A percentile compares a stretch with the other conserved stretches of the same genome.
Conservation (phyloP, 2,797 vertebrate species). For the Trichosurus vulpecula region DNA sequence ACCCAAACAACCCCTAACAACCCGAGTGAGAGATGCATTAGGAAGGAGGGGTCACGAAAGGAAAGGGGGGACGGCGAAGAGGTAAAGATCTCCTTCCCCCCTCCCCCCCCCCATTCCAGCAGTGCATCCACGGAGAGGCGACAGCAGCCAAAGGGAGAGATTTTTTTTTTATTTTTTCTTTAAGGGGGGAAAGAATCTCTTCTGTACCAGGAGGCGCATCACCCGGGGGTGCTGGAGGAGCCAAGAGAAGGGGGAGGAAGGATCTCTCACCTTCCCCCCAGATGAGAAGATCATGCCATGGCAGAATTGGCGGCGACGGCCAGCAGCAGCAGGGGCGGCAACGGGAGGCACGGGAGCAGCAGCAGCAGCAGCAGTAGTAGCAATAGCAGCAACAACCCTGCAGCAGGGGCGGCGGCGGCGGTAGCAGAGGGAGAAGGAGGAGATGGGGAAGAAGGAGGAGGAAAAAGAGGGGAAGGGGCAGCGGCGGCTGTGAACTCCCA, state of each 20-base stretch:
- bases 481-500: slow-evolving; percentile 69
- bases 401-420: slow-evolving; percentile 29
- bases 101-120: slow-evolving; percentile 41
- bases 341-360: slow-evolving; percentile 37
- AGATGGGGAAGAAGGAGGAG: slow-evolving; percentile 22
- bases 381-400: slow-evolving; percentile 18
- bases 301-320: slow-evolving; percentile 70
- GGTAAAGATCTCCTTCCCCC: slow-evolving; percentile 2
- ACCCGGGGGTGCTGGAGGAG: not conserved
- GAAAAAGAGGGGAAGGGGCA: slow-evolving; percentile 42
- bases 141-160: slow-evolving; percentile 31
- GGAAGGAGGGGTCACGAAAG: not conserved
- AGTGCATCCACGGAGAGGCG: slow-evolving; percentile 44
- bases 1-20: not conserved
- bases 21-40: not conserved
- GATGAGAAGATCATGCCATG: slow-evolving; percentile 79
- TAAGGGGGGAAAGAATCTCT: slow-evolving; percentile 63
- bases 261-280: slow-evolving; percentile 65
- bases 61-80: not conserved
- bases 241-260: slow-evolving; percentile 30
- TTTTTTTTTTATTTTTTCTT: not conserved
- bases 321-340: slow-evolving; percentile 24
- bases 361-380: slow-evolving; percentile 60
- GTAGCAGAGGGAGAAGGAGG: slow-evolving; percentile 43
- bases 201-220: slow-evolving; percentile 42